Percentiles rank a stretch among this genome's conserved stretches.
Conservation (phyloP, 1,140 invertebrate genomes). For the Brachionus asplanchnoidis region DNA sequence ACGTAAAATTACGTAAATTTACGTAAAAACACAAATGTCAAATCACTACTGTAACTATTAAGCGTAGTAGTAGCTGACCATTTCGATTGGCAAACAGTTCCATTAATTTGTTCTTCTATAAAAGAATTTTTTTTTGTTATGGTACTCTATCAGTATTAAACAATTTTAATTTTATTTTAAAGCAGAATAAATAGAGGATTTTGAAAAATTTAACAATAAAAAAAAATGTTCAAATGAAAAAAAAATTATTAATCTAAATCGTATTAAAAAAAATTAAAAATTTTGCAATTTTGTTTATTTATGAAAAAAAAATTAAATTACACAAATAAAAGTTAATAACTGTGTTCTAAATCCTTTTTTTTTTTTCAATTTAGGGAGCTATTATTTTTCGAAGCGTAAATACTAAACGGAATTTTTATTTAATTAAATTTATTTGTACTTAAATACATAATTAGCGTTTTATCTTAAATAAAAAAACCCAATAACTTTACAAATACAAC, state of each 20-base stretch:
- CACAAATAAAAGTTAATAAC: neutral
- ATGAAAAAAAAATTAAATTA: neutral
- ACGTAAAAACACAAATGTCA: no score
- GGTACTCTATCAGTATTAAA: no score
- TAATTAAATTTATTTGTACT: conserved; percentile 16
- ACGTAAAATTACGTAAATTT: no score
- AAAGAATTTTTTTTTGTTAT: no score
- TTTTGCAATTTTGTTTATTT: neutral
- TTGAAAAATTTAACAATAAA: no score
- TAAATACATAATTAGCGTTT: neutral
- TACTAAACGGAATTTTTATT: conserved; percentile 24
- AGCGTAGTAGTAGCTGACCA: no score
- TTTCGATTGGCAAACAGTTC: no score
- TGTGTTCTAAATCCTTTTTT: neutral
- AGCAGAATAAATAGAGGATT: no score
- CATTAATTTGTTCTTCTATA: no score
- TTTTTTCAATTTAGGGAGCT: neutral
- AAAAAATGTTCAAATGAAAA: no score
- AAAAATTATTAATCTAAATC: neutral
- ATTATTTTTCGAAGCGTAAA: neutral
- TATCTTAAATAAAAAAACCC: neutral
- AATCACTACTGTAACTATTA: no score
- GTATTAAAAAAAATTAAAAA: neutral
- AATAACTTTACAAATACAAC: conserved; percentile 76
- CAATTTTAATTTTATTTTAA: no score